These are phyloP conservation scores for Heteronetta atricapilla DNA, from an alignment of 2,113 vertebrate genomes.

Conservation along the genomic window DNA sequence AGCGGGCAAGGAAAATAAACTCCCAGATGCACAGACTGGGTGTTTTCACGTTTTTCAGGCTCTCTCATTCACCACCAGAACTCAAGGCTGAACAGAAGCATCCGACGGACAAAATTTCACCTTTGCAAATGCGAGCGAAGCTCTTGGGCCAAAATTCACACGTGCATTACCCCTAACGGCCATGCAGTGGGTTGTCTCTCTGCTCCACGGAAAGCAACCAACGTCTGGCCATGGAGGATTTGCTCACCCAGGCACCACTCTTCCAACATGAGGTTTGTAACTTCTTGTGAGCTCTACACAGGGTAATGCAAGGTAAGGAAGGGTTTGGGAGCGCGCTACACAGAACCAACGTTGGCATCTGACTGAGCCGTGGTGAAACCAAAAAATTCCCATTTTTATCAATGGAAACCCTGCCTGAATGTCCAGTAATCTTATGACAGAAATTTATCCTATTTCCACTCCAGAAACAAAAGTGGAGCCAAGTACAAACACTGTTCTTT, in stretches of 20 bases:
- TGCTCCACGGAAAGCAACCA: background rate
- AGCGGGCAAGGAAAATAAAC: background rate
- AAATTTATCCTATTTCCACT: background rate
- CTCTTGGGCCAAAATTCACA: background rate
- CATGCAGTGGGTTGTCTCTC: background rate
- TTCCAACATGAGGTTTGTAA: background rate
- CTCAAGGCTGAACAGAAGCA: background rate
- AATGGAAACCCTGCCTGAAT: background rate
- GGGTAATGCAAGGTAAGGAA: background rate
- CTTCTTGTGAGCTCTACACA: too few relatives aligned
- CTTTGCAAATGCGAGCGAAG: background rate
- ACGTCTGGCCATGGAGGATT: background rate
- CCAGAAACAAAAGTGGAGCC: background rate
- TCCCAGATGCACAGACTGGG: background rate
- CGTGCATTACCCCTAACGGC: background rate
- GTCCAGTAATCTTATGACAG: background rate
- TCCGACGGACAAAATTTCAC: background rate
- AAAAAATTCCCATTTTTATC: background rate
- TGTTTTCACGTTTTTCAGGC: background rate
- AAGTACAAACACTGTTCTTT: accelerated
- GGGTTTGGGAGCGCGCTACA: background rate
- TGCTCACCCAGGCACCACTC: background rate
- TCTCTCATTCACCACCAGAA: background rate
- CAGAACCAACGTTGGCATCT: background rate
- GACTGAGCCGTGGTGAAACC: background rate